Evolutionary conservation across 2,888 invertebrate species (phyloP), one percentile per base, ranked within the genome.

Genomic region (Thera britannica): DNA sequence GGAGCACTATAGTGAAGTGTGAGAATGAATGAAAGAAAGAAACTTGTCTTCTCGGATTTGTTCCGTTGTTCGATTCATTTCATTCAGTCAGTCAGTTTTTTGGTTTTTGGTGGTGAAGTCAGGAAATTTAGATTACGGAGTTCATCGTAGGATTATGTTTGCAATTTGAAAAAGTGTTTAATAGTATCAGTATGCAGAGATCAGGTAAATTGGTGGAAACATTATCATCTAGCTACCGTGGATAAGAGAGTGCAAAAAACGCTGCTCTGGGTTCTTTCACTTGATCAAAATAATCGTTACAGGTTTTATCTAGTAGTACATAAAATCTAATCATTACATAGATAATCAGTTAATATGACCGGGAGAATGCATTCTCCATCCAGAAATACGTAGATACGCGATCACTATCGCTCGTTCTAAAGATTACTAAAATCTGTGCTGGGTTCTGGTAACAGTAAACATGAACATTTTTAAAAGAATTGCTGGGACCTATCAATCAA

Each of bases 101-200:
- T 8, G 44, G 34, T 52, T 52, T 8, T 8, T 7, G 44, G 52
- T 52, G 52, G 52, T 44, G 82, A 81, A 87, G 88, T 88, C 86
- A 77, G 34, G 34, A 80, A 85, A 85, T 82, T 85, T 7, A 9
- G 44, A 46, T 9, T 46, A 73, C 83, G 83, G 83, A 80, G 83
- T 83, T 80, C 82, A 80, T 79, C 82, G 80, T 79, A 72, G 86
- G 91, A 88, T 72, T 82, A 93, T 93, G 93, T 90, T 90, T 90
- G 86, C 84, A 78, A 79, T 86, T 87, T 92, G 82, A 90, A 83
- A 79, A 83, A 80, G 80, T 79, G 79, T 83, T 83, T 84, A 68
- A 71, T 67, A 57, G 64, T 70, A 61, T 62, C 62, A 74, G 68
- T 64, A 78, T 65, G 72, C 68, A 68, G 66, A 75, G 76, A 80